A percentile compares a stretch with the other conserved stretches of the same genome.
These are phyloP conservation scores for Caenorhabditis panamensis DNA, from an alignment of 2,888 invertebrate genomes.

Conservation along the genomic window DNA sequence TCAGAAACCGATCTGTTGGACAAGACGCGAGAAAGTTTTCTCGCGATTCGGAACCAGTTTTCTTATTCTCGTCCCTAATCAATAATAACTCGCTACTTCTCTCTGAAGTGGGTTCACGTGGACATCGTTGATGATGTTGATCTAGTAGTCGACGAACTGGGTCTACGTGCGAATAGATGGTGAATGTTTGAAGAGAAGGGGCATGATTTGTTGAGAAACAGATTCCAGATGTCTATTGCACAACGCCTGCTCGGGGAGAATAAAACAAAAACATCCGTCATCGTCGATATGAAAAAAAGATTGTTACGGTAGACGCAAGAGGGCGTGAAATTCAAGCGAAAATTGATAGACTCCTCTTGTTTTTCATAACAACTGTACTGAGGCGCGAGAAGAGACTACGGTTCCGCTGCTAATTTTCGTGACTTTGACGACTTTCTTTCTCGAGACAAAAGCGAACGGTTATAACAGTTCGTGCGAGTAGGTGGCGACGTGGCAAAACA, in stretches of 20 bases:
- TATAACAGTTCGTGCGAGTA: not conserved
- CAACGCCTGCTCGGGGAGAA: slow-evolving; percentile 2
- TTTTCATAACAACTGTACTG: slow-evolving; percentile 1
- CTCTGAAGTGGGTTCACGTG: slow-evolving; percentile 22
- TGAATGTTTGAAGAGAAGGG: not conserved
- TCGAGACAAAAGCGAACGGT: not conserved
- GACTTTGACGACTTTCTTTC: slow-evolving; percentile 21
- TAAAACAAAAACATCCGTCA: slow-evolving; percentile 1
- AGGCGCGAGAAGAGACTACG: slow-evolving; percentile 1
- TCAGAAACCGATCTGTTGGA: slow-evolving; percentile 50
- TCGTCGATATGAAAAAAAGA: not conserved
- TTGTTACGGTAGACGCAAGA: not conserved
- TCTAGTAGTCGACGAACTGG: slow-evolving; percentile 6
- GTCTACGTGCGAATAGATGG: not conserved
- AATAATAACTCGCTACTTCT: slow-evolving; percentile 37
- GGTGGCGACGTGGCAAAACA: slow-evolving; percentile 7
- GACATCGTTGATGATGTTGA: not conserved
- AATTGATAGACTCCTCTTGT: not conserved
- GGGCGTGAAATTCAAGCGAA: not conserved
- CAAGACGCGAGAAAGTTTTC: slow-evolving; percentile 51
- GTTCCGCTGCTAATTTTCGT: slow-evolving; percentile 29
- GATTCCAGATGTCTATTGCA: slow-evolving; percentile 24
- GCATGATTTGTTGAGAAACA: not conserved
- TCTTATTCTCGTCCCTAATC: slow-evolving; percentile 34
- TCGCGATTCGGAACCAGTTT: slow-evolving; percentile 51